Percentiles rank a stretch among this genome's conserved stretches.
phyloP scores from a whole-genome alignment of 2,888 invertebrate species.

The Caenorhabditis sp. region DNA sequence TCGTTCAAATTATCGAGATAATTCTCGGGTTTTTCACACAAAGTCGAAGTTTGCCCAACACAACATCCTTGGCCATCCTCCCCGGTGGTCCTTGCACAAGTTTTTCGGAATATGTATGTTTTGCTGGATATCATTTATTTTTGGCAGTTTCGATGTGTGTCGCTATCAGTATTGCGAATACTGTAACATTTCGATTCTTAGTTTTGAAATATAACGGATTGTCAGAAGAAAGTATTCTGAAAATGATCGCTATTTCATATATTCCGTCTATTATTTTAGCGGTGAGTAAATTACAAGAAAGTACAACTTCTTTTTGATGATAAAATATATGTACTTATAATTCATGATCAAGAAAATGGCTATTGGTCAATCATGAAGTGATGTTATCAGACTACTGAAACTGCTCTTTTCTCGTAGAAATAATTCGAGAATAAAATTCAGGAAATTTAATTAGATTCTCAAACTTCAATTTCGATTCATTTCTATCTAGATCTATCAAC shows the following conservation, averaged over 20 bases:
- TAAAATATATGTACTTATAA: no score
- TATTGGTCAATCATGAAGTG: no score
- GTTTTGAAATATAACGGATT: background rate
- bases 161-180: background rate
- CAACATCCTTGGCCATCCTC: background rate
- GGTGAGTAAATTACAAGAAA: no score
- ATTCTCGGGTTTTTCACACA: constrained; percentile 2
- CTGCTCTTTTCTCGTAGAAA: no score
- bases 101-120: background rate
- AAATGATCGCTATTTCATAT: background rate
- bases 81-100: background rate
- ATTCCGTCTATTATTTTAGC: background rate
- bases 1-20: background rate
- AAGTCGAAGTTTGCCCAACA: background rate
- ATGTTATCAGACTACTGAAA: no score
- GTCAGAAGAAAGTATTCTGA: background rate
- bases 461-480: no score
- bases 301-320: no score
- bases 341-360: no score
- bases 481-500: no score
- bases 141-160: background rate
- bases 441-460: no score
- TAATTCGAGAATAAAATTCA: no score
- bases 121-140: background rate
- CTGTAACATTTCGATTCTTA: background rate